phyloP scores from a whole-genome alignment of 1,140 invertebrate genomes.

The Papilio dardanus region DNA sequence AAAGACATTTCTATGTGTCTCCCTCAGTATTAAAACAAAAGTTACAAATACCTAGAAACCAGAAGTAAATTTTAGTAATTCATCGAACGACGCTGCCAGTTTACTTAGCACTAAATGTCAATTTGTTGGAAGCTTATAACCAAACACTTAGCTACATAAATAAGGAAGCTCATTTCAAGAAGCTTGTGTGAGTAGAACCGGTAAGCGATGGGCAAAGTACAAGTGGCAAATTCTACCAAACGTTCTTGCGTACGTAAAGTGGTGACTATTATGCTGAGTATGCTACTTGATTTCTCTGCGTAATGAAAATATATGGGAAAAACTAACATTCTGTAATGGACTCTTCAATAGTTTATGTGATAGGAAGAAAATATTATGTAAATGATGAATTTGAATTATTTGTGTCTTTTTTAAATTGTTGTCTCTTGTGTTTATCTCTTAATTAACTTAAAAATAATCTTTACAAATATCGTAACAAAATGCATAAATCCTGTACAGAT shows the following conservation, averaged over 20 bases:
- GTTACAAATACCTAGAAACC: background rate
- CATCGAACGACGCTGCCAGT: background rate
- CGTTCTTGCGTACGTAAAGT: background rate
- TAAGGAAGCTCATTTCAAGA: conserved; percentile 18
- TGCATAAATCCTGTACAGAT: background rate
- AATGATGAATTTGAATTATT: too few species aligned
- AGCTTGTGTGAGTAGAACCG: background rate
- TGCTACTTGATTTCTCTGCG: background rate
- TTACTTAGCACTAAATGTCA: background rate
- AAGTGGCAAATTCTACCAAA: background rate
- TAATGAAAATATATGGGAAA: background rate
- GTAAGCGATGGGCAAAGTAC: background rate
- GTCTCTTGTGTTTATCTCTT: too few species aligned
- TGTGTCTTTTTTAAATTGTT: too few species aligned
- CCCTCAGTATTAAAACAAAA: background rate
- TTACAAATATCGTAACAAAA: too few species aligned
- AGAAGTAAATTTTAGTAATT: background rate
- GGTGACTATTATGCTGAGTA: background rate
- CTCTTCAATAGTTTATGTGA: too few species aligned
- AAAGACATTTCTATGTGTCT: background rate
- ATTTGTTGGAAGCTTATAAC: background rate
- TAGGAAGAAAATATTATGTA: too few species aligned
- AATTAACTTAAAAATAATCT: too few species aligned
- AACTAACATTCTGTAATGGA: background rate
- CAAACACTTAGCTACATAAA: conserved; percentile 11